Evolutionary conservation across 2,113 vertebrate species (phyloP).

Genomic region (Rhabdornis inornatus): DNA sequence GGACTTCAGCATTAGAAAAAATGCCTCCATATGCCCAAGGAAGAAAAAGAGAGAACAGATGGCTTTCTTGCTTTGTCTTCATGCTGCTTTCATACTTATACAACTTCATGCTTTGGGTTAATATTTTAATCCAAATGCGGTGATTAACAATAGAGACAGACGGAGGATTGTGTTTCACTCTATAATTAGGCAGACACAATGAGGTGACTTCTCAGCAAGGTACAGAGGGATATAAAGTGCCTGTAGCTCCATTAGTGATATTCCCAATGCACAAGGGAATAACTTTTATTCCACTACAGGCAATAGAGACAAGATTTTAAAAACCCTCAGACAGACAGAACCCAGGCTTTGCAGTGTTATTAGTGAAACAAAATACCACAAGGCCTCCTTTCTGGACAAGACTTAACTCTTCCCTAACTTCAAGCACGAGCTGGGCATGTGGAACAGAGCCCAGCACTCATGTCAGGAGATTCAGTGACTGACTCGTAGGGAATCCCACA

Average conservation of each 20-base stretch:
- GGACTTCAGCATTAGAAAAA: neutral
- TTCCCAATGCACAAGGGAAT: conserved; percentile 22
- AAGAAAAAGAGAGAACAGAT: conserved; percentile 36
- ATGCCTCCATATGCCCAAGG: neutral
- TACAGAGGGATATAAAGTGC: conserved; percentile 4
- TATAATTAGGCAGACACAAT: conserved; percentile 54
- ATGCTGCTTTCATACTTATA: neutral
- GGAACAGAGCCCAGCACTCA: neutral
- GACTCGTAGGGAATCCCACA: neutral
- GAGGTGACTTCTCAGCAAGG: conserved; percentile 46
- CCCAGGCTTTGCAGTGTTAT: neutral
- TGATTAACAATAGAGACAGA: conserved; percentile 42
- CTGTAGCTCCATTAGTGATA: conserved; percentile 17
- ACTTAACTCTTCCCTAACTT: neutral
- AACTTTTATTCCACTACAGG: neutral
- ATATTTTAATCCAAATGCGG: conserved; percentile 39
- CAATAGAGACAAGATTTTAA: neutral
- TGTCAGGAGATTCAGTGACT: neutral
- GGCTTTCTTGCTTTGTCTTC: conserved; percentile 32
- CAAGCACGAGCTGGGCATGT: fast-evolving
- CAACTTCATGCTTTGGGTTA: conserved; percentile 5
- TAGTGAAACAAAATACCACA: conserved; percentile 23
- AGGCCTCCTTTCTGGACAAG: neutral
- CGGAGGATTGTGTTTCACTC: conserved; percentile 47
- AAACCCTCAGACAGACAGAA: neutral